phyloP scores from a whole-genome alignment of 2,888 invertebrate genomes.

The Acanthosepion pharaonis region DNA sequence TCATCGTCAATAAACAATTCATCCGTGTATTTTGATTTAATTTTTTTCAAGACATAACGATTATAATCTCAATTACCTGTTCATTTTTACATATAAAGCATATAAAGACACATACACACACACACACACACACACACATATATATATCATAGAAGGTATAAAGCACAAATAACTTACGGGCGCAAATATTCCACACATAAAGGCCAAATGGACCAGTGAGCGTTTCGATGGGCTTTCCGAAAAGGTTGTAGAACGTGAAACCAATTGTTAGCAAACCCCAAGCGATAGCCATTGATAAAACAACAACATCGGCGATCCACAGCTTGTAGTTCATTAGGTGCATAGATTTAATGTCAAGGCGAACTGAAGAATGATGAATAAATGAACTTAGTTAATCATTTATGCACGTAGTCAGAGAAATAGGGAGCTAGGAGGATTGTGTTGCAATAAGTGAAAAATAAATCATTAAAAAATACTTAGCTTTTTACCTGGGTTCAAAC shows the following conservation, averaged over 20 bases:
- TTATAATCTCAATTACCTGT: too few relatives aligned
- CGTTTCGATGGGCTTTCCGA: conserved; percentile 82
- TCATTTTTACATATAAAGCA: too few relatives aligned
- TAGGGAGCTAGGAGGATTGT: neutral
- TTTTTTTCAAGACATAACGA: too few relatives aligned
- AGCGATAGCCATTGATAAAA: conserved; percentile 82
- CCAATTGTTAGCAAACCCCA: conserved; percentile 80
- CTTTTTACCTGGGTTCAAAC: too few relatives aligned
- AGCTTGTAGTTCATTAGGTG: conserved; percentile 81
- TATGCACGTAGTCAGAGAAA: too few relatives aligned
- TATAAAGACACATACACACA: too few relatives aligned
- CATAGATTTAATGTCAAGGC: neutral
- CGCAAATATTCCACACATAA: conserved; percentile 85
- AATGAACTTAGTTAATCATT: neutral
- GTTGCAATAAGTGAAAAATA: neutral
- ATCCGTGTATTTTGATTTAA: too few relatives aligned
- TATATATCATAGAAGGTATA: neutral
- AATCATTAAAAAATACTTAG: too few relatives aligned
- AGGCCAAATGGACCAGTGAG: conserved; percentile 82
- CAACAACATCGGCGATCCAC: conserved; percentile 85
- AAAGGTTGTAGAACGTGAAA: conserved; percentile 86
- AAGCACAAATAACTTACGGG: conserved; percentile 78
- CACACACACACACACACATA: accelerated
- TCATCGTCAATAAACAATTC: too few relatives aligned
- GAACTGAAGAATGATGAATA: neutral